phyloP scores from a whole-genome alignment of 2,888 invertebrate species.

The Rugalucina vietnamica region DNA sequence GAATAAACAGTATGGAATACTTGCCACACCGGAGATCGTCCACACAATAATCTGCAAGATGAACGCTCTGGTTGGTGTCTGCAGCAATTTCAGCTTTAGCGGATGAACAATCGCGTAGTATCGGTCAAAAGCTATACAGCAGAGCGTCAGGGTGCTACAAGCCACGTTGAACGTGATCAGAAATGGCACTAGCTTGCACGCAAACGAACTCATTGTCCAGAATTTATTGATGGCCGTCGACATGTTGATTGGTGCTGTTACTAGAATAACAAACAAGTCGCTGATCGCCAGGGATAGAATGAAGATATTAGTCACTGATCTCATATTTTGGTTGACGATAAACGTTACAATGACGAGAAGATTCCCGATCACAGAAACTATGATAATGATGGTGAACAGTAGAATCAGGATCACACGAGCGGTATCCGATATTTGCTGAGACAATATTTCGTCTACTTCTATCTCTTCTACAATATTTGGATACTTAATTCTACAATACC shows the following conservation, averaged over 20 bases:
- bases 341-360: slow-evolving; percentile 69
- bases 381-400: slow-evolving; percentile 59
- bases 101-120: slow-evolving; percentile 75
- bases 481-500: slow-evolving; percentile 8
- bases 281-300: slow-evolving; percentile 72
- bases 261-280: slow-evolving; percentile 68
- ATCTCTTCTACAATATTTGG: slow-evolving; percentile 22
- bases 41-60: slow-evolving; percentile 66
- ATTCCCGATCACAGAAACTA: slow-evolving; percentile 68
- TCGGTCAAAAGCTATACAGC: slow-evolving; percentile 73
- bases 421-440: slow-evolving; percentile 31
- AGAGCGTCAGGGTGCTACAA: slow-evolving; percentile 71
- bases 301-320: slow-evolving; percentile 72
- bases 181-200: slow-evolving; percentile 70
- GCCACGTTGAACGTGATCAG: slow-evolving; percentile 66
- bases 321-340: slow-evolving; percentile 67
- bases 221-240: slow-evolving; percentile 47
- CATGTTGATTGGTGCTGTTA: slow-evolving; percentile 69
- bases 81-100: slow-evolving; percentile 65
- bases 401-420: slow-evolving; percentile 57
- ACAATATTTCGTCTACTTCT: slow-evolving; percentile 15
- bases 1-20: slow-evolving; percentile 67
- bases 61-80: slow-evolving; percentile 59
- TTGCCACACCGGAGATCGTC: slow-evolving; percentile 60
- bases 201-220: slow-evolving; percentile 68